A percentile compares a stretch with the other conserved stretches of the same genome.
phyloP scores from a whole-genome alignment of 2,113 vertebrate species.

The Misgurnus anguillicaudatus region DNA sequence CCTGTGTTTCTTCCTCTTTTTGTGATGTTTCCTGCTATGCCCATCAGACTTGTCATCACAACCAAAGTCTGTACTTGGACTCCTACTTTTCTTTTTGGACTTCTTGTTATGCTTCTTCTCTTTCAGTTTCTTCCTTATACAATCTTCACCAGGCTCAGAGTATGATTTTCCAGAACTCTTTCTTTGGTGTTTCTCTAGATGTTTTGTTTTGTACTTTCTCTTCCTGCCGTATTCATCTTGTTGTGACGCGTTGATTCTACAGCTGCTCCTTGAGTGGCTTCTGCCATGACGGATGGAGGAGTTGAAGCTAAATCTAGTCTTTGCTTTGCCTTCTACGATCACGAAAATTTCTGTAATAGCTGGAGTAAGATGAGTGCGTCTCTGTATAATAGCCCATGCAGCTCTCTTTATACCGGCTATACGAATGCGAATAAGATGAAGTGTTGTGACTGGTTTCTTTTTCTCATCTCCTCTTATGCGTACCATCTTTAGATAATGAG shows the following conservation, averaged over 20 bases:
- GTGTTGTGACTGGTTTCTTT: conserved; percentile 64
- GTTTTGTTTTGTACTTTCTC: conserved; percentile 89
- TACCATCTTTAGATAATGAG: not conserved
- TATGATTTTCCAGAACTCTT: conserved; percentile 35
- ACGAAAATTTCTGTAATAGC: conserved; percentile 56
- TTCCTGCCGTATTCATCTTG: conserved; percentile 86
- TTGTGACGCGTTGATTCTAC: conserved; percentile 54
- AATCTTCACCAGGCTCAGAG: conserved; percentile 32
- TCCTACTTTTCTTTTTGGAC: conserved; percentile 76
- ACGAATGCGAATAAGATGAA: conserved; percentile 68
- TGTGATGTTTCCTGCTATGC: conserved; percentile 76
- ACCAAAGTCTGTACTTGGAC: conserved; percentile 81
- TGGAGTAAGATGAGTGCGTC: conserved; percentile 70
- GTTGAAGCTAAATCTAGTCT: conserved; percentile 64
- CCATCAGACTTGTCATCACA: conserved; percentile 76
- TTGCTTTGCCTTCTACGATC: conserved; percentile 66
- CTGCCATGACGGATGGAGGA: too few species aligned
- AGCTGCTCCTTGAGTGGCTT: too few species aligned
- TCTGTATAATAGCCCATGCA: conserved; percentile 65
- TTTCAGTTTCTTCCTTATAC: conserved; percentile 58
- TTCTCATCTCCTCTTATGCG: conserved; percentile 53
- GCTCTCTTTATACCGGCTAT: conserved; percentile 75
- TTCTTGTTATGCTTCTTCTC: conserved; percentile 71
- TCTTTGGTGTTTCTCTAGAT: conserved; percentile 75
- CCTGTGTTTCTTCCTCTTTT: conserved; percentile 86